These are phyloP conservation scores for Drosophila differens DNA, from an alignment of 2,888 invertebrate species.

Conservation along the genomic window DNA sequence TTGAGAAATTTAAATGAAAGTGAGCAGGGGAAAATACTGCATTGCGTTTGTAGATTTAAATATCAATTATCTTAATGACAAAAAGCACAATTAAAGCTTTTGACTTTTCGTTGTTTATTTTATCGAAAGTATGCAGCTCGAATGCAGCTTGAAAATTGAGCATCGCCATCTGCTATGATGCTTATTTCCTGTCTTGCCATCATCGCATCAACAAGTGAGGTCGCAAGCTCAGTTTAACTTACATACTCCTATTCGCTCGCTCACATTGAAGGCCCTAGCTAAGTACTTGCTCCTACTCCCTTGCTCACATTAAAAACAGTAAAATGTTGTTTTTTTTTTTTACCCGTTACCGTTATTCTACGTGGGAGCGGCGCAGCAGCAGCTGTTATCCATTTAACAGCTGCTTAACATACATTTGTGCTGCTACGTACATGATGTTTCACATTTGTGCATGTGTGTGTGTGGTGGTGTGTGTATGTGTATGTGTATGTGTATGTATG, in stretches of 20 bases:
- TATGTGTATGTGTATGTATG: constrained; percentile 16
- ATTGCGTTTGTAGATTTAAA: neutral
- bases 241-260: constrained; percentile 3
- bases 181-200: constrained; percentile 41
- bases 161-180: constrained; percentile 31
- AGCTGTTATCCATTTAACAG: constrained; percentile 62
- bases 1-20: neutral
- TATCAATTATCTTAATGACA: neutral
- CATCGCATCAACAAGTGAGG: constrained; percentile 54
- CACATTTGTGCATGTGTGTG: constrained; percentile 13
- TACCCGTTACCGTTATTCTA: constrained; percentile 41
- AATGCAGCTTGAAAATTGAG: constrained; percentile 17
- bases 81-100: neutral
- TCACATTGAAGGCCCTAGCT: constrained; percentile 17
- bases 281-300: neutral
- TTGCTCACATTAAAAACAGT: constrained; percentile 37
- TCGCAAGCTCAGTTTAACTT: constrained; percentile 14
- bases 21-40: neutral
- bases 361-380: constrained; percentile 20
- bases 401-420: constrained; percentile 68
- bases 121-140: neutral
- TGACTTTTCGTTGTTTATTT: neutral
- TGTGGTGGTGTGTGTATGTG: constrained; percentile 14
- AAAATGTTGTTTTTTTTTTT: constrained; percentile 38
- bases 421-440: constrained; percentile 2